These are phyloP conservation scores for Megalopta genalis DNA, from an alignment of 1,140 invertebrate genomes.

Conservation along the genomic window DNA sequence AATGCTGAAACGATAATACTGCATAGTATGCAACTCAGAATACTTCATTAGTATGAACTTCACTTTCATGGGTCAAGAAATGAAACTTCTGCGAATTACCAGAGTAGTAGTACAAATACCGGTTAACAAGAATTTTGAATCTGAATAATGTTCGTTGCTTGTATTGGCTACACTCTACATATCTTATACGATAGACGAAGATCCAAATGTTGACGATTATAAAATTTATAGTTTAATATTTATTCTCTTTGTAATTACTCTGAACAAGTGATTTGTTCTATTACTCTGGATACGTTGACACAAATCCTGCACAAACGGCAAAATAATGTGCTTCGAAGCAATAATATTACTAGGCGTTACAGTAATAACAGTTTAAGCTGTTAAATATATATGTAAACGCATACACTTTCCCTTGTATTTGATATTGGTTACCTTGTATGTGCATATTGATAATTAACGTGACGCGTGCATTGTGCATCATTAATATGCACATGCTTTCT, in stretches of 20 bases:
- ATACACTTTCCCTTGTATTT: constrained; percentile 53
- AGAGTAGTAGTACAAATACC: constrained; percentile 34
- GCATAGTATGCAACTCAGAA: constrained; percentile 30
- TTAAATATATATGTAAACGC: constrained; percentile 43
- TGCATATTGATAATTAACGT: constrained; percentile 25
- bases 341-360: constrained; percentile 63
- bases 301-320: constrained; percentile 46
- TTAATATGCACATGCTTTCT: constrained; percentile 19
- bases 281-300: constrained; percentile 35
- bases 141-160: constrained; percentile 27
- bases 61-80: constrained; percentile 9
- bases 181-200: constrained; percentile 37
- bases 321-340: constrained; percentile 61
- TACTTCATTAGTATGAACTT: constrained; percentile 27
- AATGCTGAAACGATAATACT: constrained; percentile 38
- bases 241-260: constrained; percentile 9
- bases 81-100: constrained; percentile 34
- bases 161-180: constrained; percentile 45
- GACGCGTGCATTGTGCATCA: not conserved
- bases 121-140: constrained; percentile 16
- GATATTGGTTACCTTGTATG: constrained; percentile 34
- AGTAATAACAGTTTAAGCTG: constrained; percentile 50
- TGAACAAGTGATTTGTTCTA: constrained; percentile 8
- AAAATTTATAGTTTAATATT: constrained; percentile 10
- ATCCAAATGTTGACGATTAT: constrained; percentile 6